A percentile compares a stretch with the other conserved stretches of the same genome.
Evolutionary conservation across 2,888 invertebrate genomes (phyloP).

Genomic region (Frankliniella intonsa): DNA sequence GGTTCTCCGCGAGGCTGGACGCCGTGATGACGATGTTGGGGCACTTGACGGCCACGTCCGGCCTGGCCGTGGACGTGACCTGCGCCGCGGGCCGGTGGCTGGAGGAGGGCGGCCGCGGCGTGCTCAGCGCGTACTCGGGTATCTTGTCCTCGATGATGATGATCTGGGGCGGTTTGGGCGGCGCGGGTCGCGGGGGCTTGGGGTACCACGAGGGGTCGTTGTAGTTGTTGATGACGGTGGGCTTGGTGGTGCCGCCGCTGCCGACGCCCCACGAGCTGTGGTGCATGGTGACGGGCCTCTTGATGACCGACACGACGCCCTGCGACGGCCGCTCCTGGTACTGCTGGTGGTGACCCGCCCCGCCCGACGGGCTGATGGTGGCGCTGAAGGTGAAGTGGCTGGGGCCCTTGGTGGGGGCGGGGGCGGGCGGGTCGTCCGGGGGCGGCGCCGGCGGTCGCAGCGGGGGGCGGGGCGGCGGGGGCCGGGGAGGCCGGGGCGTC

Average conservation of each 20-base stretch:
- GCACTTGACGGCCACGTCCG: slow-evolving; percentile 9
- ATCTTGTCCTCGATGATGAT: slow-evolving; percentile 25
- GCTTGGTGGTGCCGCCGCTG: background rate
- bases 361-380: slow-evolving; percentile 10
- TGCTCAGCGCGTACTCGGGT: slow-evolving; percentile 11
- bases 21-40: slow-evolving; percentile 24
- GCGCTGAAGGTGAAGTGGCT: slow-evolving; percentile 12
- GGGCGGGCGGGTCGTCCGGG: background rate
- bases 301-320: slow-evolving; percentile 18
- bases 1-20: slow-evolving; percentile 3
- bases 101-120: background rate
- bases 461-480: background rate
- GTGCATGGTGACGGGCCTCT: slow-evolving; percentile 15
- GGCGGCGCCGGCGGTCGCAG: background rate
- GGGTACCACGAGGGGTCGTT: slow-evolving; percentile 16
- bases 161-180: background rate
- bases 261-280: slow-evolving; percentile 16
- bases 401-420: background rate
- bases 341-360: background rate
- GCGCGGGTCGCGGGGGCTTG: background rate
- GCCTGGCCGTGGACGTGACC: background rate
- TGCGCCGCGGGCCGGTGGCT: slow-evolving; percentile 9
- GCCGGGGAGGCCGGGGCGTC: background rate
- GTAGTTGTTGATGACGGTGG: slow-evolving; percentile 24
- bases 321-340: slow-evolving; percentile 9